Percentiles rank a stretch among this genome's conserved stretches.
Conservation (phyloP, 2,888 invertebrate genomes). For the Thumatha senex region DNA sequence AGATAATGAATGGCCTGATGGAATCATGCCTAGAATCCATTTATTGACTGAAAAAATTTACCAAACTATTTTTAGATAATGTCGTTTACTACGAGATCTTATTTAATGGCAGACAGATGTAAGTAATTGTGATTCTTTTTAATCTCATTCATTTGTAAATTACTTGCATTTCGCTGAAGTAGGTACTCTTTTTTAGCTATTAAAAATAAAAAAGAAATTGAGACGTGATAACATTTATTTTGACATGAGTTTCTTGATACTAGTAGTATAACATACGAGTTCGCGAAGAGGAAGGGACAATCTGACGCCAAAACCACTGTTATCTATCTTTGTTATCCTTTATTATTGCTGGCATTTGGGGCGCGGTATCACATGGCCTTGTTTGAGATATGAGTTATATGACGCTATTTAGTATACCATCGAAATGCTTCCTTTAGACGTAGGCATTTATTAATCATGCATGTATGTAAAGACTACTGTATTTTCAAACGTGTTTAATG, state of each 20-base stretch:
- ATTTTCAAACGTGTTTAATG: too few relatives aligned
- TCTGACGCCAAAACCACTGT: slow-evolving; percentile 23
- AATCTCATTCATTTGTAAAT: too few relatives aligned
- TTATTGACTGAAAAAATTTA: neutral
- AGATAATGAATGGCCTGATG: neutral
- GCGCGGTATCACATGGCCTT: slow-evolving; percentile 14
- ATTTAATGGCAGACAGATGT: neutral
- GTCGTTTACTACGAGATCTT: too few relatives aligned
- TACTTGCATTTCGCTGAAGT: too few relatives aligned
- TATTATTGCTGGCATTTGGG: slow-evolving; percentile 22
- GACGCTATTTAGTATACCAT: neutral
- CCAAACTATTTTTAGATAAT: neutral
- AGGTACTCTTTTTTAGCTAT: too few relatives aligned
- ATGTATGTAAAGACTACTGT: too few relatives aligned
- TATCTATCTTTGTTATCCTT: slow-evolving; percentile 30
- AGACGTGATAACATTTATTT: slow-evolving; percentile 1
- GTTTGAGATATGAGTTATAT: slow-evolving; percentile 17
- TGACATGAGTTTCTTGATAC: slow-evolving; percentile 1
- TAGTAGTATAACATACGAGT: slow-evolving; percentile 11
- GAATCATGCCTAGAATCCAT: too few relatives aligned
- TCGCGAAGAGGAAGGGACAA: slow-evolving; percentile 12
- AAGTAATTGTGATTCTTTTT: too few relatives aligned
- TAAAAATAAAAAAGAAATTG: neutral
- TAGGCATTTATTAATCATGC: neutral
- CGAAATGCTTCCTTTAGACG: neutral